Conservation (phyloP, 2,888 invertebrate genomes). For the Buathra laborator region DNA sequence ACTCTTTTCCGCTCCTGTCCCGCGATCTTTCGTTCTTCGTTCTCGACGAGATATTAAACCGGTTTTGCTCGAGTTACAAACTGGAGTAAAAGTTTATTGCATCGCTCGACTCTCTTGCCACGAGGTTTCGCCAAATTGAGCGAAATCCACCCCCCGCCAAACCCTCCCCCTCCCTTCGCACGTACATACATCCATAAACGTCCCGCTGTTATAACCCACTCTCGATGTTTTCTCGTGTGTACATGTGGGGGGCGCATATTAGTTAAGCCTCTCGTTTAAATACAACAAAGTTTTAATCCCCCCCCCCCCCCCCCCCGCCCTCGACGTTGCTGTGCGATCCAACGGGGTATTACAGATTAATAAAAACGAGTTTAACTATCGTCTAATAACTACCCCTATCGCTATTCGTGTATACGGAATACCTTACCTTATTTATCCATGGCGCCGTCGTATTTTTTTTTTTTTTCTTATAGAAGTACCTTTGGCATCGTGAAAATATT, state of each 20-base stretch:
- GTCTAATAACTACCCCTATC: conserved; percentile 11
- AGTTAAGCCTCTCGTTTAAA: conserved; percentile 18
- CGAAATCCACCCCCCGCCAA: conserved; percentile 9
- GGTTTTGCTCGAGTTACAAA: conserved; percentile 78
- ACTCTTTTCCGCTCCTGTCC: conserved; percentile 10
- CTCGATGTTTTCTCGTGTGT: too few relatives aligned
- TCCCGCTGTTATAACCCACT: too few relatives aligned
- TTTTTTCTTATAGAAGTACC: neutral
- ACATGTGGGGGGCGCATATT: conserved; percentile 13
- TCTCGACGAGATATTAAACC: conserved; percentile 78
- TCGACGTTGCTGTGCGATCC: neutral
- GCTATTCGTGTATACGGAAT: neutral
- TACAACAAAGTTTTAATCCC: neutral
- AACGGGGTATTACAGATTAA: conserved; percentile 20
- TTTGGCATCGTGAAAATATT: neutral
- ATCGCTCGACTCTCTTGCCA: conserved; percentile 63
- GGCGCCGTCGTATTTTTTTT: neutral
- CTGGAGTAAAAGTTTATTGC: conserved; percentile 82
- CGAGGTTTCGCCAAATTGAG: conserved; percentile 71
- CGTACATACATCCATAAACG: neutral
- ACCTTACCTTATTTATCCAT: conserved; percentile 6
- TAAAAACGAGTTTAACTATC: conserved; percentile 41
- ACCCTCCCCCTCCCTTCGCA: too few relatives aligned
- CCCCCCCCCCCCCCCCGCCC: neutral
- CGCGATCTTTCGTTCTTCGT: neutral